These are phyloP conservation scores for Eretmocerus hayati DNA, from an alignment of 2,888 invertebrate species.

Conservation along the genomic window DNA sequence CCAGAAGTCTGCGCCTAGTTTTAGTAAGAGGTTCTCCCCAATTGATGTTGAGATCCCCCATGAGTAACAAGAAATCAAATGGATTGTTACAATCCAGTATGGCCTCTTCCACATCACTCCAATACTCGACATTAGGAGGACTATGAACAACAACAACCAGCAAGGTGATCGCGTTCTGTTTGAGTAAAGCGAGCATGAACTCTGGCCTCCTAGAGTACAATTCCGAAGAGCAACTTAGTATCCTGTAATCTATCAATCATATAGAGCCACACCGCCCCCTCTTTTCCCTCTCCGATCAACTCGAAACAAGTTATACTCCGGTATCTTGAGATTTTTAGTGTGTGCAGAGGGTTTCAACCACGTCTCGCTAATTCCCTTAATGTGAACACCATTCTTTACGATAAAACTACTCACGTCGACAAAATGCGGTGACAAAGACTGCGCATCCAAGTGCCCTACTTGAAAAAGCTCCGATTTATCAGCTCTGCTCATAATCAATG, in stretches of 20 bases:
- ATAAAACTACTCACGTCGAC: neutral
- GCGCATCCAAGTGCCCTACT: neutral
- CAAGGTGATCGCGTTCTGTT: neutral
- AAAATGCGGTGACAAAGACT: neutral
- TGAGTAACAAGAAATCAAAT: neutral
- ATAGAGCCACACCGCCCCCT: neutral
- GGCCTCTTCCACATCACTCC: neutral
- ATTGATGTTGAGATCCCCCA: constrained; percentile 1
- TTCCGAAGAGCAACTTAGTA: neutral
- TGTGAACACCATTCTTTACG: neutral
- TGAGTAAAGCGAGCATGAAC: neutral
- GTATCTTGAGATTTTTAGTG: neutral
- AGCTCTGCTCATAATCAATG: neutral
- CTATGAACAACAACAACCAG: neutral
- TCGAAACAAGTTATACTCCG: neutral
- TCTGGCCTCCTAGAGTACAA: neutral
- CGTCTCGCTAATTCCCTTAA: neutral
- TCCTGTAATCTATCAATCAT: neutral
- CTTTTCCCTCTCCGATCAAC: neutral
- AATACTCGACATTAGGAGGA: neutral
- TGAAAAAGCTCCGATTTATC: neutral
- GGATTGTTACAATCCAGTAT: neutral
- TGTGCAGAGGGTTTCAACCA: neutral
- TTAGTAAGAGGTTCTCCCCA: neutral
- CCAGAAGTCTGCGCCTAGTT: neutral